phyloP scores from a whole-genome alignment of 2,888 invertebrate genomes.

The Euproctis similis region DNA sequence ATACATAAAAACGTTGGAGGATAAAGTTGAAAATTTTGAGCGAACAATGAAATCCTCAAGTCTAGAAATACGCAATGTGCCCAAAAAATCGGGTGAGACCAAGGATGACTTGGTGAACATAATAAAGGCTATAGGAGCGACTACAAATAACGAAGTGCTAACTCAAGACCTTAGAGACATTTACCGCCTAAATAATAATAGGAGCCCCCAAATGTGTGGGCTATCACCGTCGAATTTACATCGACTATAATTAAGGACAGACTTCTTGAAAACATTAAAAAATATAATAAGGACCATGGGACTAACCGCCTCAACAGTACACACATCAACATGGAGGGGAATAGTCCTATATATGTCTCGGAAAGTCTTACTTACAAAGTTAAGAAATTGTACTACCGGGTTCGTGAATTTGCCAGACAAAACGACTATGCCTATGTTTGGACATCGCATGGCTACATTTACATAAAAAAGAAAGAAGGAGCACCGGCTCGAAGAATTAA shows the following conservation, averaged over 20 bases:
- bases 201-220: background rate
- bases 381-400: background rate
- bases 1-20: background rate
- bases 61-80: too few relatives aligned
- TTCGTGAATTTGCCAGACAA: background rate
- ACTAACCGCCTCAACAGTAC: background rate
- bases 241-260: background rate
- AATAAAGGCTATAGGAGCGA: background rate
- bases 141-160: too few relatives aligned
- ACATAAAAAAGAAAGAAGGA: background rate
- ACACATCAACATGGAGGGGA: too few relatives aligned
- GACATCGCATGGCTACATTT: too few relatives aligned
- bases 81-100: too few relatives aligned
- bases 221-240: background rate
- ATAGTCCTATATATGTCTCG: too few relatives aligned
- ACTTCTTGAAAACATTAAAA: background rate
- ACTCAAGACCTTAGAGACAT: background rate
- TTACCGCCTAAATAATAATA: background rate
- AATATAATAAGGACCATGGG: background rate
- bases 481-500: background rate
- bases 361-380: too few relatives aligned
- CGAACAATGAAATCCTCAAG: background rate
- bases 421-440: background rate
- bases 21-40: background rate
- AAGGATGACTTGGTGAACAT: background rate